Evolutionary conservation across 2,888 invertebrate genomes (phyloP), one percentile per base, ranked within the genome.

Genomic region (Agonopterix arenella): DNA sequence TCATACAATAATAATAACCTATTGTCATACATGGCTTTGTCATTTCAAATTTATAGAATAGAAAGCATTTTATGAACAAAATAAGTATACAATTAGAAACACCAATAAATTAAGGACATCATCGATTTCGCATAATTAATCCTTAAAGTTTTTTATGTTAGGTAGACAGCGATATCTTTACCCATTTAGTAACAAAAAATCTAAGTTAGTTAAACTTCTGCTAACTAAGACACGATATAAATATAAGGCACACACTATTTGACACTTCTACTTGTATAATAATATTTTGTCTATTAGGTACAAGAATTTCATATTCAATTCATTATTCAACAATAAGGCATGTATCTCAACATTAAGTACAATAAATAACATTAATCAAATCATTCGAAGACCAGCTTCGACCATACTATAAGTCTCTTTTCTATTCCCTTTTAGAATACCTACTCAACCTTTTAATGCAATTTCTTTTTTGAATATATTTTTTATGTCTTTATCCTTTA

Each of bases 211-310:
- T n/a, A 40, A 10, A 18, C 11, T 53, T 46, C 46, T 57, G 55
- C 64, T 64, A 60, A 62, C 60, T 43, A 60, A 61, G 50, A 57
- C 55, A 50, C 60, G 64, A 63, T 50, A 48, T 58, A 53, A 61
- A 57, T 59, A 56, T 76, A 79, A 80, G 81, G 80, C 79, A 81
- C 80, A 62, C 56, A 57, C 63, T 66, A 62, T 72, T 76, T 70
- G 70, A 75, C 68, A 73, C 70, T 58, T 61, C 54, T 60, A 59
- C 54, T 46, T 40, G 11, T 40, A 40, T n/a, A n/a, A 42, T 45
- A 36, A 13, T 45, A 41, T 45, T 45, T 28, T 11, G 11, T 28
- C 8, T 49, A 53, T 38, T 42, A 47, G 47, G 45, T 44, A 52
- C 4, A 45, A 28, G 36, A 41, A 49, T 16, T 4, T 18, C 18